These are phyloP conservation scores for Pseudococcus jackbeardsleyi DNA, from an alignment of 2,888 invertebrate species.

Conservation along the genomic window DNA sequence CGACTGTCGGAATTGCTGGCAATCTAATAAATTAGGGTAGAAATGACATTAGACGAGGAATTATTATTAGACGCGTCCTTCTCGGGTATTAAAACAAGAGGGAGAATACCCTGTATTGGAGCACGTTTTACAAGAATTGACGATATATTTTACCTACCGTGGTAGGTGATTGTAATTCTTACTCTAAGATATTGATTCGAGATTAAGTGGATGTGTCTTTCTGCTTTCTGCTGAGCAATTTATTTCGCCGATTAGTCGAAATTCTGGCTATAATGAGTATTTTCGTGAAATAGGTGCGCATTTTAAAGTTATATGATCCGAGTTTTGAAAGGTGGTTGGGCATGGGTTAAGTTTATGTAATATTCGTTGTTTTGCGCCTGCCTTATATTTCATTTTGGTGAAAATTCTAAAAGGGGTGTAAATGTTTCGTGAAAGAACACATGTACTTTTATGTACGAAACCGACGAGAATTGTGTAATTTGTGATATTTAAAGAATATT, in stretches of 20 bases:
- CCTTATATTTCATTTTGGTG: background rate
- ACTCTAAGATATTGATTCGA: background rate
- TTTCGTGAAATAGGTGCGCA: background rate
- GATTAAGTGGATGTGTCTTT: background rate
- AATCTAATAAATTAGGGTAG: slow-evolving; percentile 64
- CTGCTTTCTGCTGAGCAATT: background rate
- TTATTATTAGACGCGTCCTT: slow-evolving; percentile 62
- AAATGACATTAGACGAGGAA: slow-evolving; percentile 63
- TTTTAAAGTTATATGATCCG: background rate
- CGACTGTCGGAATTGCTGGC: slow-evolving; percentile 62
- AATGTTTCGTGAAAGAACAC: background rate
- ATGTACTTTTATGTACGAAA: background rate
- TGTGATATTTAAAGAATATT: background rate
- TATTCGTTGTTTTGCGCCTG: background rate
- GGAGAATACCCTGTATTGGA: slow-evolving; percentile 32
- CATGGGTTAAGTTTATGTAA: background rate
- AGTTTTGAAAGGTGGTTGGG: background rate
- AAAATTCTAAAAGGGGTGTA: background rate
- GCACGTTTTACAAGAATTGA: slow-evolving; percentile 14
- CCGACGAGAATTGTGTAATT: background rate
- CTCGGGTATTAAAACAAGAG: slow-evolving; percentile 49
- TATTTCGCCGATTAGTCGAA: background rate
- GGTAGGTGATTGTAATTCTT: slow-evolving; percentile 12
- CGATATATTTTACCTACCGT: background rate
- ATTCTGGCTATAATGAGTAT: background rate